These are phyloP conservation scores for Lota lota DNA, from an alignment of 2,113 vertebrate species.

Conservation along the genomic window DNA sequence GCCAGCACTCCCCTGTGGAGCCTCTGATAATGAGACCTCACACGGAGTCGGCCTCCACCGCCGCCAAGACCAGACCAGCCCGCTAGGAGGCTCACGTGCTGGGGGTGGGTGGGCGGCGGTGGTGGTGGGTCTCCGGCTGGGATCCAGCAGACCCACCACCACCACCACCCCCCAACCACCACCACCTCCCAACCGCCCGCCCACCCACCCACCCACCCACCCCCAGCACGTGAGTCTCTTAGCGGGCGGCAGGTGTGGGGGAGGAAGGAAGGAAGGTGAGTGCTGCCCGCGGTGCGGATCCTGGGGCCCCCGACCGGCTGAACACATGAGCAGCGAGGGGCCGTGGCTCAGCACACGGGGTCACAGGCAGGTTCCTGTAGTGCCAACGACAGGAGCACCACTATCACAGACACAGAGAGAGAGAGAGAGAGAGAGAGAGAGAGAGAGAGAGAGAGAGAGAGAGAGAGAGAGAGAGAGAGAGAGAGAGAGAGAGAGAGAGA, in stretches of 20 bases:
- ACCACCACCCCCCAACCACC: constrained; percentile 37
- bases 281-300: constrained; percentile 27
- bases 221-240: constrained; percentile 34
- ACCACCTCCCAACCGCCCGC: neutral
- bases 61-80: constrained; percentile 48
- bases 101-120: too few relatives aligned
- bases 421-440: too few relatives aligned
- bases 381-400: constrained; percentile 60
- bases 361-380: constrained; percentile 57
- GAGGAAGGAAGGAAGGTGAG: constrained; percentile 36
- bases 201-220: constrained; percentile 10
- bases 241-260: constrained; percentile 29
- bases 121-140: too few relatives aligned
- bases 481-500: too few relatives aligned
- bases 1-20: constrained; percentile 59
- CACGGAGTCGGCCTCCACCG: constrained; percentile 62
- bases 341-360: constrained; percentile 53
- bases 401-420: constrained; percentile 50
- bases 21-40: constrained; percentile 81
- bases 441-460: too few relatives aligned
- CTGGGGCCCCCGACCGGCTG: constrained; percentile 60
- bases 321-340: constrained; percentile 51
- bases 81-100: constrained; percentile 12
- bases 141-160: constrained; percentile 33
- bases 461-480: too few relatives aligned